Base-by-base conservation (phyloP, 2,113 vertebrate genomes). In the Chlamydotis undulata region DNA sequence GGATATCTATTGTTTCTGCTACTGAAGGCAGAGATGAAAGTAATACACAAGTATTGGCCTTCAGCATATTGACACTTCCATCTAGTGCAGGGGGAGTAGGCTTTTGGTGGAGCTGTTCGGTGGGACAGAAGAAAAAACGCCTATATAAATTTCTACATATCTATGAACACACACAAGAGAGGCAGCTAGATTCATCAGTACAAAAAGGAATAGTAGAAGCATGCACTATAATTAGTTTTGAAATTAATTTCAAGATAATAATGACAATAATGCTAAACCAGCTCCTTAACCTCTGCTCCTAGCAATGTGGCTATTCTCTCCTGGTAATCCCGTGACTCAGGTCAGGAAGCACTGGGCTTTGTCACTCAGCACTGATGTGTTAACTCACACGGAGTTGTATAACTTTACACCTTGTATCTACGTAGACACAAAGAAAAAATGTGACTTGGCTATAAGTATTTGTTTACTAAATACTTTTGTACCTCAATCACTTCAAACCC, bases 1-100 rank as follows among this genome's bases (percentile, higher is more conserved):
- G 80, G 78, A 91, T 70, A 82, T 28, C 65, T 95, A 80, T 82
- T 97, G 93, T 88, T 98, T 97, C 97, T 97, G 95, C 87, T 96
- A 6, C 73, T 94, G 78, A 96, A 95, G 97, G 84, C 63, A 94
- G 82, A 93, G 73, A 76, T 56, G 57, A 59, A 73, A 95, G 80
- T 50, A 81, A 90, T 75, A 69, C 63, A 69, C 89, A 94, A 83
- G 93, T 95, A 95, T 76, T 75, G 82, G 55, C 76, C 60, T 93
- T 96, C 93, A 41, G 76, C 84, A 97, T 93, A 93, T 75, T 92
- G 87, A 95, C 83, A 83, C 86, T 84, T 92, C 63, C 76, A 39
- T 63, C 77, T 90, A 96, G 84, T 83, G 81, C 77, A 90, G 84
- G 80, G 75, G 80, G 41, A 96, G 70, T 61, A 86, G 59, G 45